Evolutionary conservation across 1,140 invertebrate genomes (phyloP), one percentile per base, ranked within the genome.

Genomic region (Heliothis subflexa): DNA sequence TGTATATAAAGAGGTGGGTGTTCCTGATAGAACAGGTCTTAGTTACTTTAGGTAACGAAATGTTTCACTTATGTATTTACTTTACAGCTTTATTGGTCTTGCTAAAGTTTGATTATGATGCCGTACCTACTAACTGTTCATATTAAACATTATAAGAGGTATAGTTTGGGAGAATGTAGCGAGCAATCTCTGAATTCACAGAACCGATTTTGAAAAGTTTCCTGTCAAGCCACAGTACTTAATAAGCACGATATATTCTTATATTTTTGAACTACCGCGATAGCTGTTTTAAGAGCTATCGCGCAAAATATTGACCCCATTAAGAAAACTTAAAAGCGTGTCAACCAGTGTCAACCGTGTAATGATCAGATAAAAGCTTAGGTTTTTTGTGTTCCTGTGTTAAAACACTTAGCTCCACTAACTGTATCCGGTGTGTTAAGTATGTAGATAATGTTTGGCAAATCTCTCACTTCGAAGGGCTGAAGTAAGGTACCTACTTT

Each of bases 341-440:
- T 50, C 18, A 50, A 68, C 33, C 12, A 4, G 64, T 68, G 16
- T 50, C 18, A 50, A 68, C 33, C 12, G 13, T n/a, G 25, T 68
- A 68, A 68, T 50, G 64, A 68, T 16, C 25, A 49, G 73, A 21
- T 75, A 75, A 75, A 75, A 75, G 73, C 47, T 3, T 52, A 50
- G 2, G 61, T 75, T 70, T 73, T 75, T 64, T 50, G 11, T 52
- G 25, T 75, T 64, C 73, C 70, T 73, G 70, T 64, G 73, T 75
- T 49, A 49, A 75, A 62, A 50, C 57, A 21, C 47, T 68, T 40
- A 12, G 18, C 3, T 49, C n/a, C 13, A 28, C 33, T 40, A n/a
- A n/a, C 14, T 11, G 47, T 68, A 68, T 68, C 64, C 47, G 64
- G 45, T 28, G 18, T 16, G 18, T 68, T 68, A 62, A 75, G 73